Conservation (phyloP, 1,140 invertebrate genomes). For the Anthonomus grandis region DNA sequence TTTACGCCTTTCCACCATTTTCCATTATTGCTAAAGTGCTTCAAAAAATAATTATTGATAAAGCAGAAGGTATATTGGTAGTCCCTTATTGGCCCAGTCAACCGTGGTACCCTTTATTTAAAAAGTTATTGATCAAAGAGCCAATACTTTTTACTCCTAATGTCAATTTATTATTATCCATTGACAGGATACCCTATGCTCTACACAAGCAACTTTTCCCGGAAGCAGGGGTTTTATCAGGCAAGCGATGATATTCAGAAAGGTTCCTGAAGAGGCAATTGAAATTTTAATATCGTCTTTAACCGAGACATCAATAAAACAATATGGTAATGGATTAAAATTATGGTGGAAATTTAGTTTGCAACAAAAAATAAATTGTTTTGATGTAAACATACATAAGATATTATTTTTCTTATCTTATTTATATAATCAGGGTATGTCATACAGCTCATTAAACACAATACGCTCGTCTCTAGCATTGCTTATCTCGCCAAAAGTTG, state of each 20-base stretch:
- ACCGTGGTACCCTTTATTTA: slow-evolving; percentile 3
- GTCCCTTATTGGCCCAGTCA: too few relatives aligned
- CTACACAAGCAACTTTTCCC: not conserved
- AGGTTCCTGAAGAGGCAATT: not conserved
- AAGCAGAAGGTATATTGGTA: too few relatives aligned
- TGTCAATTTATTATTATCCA: not conserved
- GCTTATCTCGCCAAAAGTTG: not conserved
- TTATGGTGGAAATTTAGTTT: too few relatives aligned
- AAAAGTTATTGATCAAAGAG: not conserved
- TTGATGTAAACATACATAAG: not conserved
- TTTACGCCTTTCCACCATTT: slow-evolving; percentile 3
- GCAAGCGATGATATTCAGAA: too few relatives aligned
- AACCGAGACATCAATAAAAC: not conserved
- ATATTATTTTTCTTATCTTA: not conserved
- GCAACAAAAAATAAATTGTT: not conserved
- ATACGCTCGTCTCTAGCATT: slow-evolving; percentile 2
- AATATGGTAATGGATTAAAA: not conserved
- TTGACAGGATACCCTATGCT: not conserved
- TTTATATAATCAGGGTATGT: slow-evolving; percentile 1
- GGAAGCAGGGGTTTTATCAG: too few relatives aligned
- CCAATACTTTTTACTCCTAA: not conserved
- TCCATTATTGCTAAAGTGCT: slow-evolving; percentile 1
- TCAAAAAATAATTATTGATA: not conserved
- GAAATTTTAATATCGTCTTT: not conserved
- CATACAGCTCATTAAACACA: not conserved